Base-by-base conservation (phyloP, 2,797 vertebrate species). In the Limosa lapponica region DNA sequence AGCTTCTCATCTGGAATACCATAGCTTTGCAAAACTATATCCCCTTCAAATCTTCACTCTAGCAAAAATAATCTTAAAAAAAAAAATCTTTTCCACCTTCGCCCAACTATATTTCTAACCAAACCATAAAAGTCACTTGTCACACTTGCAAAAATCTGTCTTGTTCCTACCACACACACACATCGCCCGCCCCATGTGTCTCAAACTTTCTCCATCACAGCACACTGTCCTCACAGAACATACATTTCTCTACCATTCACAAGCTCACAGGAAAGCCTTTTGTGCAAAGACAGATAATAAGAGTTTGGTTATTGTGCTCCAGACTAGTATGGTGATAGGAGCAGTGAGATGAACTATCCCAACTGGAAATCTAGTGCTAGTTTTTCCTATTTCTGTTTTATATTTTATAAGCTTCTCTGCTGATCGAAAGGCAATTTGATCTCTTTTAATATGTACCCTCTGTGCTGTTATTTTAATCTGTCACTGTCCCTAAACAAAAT, bases 181-280 rank as follows among this genome's bases (percentile, higher is more conserved):
- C 28, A 18, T 10, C 11, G 6, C 14, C 30, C 3, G 3, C 16
- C 62, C 39, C 12, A 1, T 0, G 0, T 18, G 1, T 65, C 28
- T 71, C 58, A 28, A 54, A 11, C 24, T 32, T n/a, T 28, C 34
- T 37, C 54, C 48, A 30, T 20, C 57, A 48, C 36, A 54, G 36
- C n/a, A 59, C 15, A 0, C 48, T 28, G 22, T 25, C 46, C 57
- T 67, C 73, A 36, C 27, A 43, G 48, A 61, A 5, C 14, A 4
- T 16, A 20, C 41, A 16, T 19, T 23, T 34, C 39, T 58, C 18
- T 8, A n/a, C n/a, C 18, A 6, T 13, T 54, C 25, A 23, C 5
- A 2, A 61, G 32, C 34, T 69, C 19, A 0, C 34, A 81, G n/a
- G 27, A 89, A 79, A 62, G 22, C 27, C 25, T 54, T 36, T 66